Conservation (phyloP, 2,113 vertebrate genomes). For the Cromileptes altivelis region DNA sequence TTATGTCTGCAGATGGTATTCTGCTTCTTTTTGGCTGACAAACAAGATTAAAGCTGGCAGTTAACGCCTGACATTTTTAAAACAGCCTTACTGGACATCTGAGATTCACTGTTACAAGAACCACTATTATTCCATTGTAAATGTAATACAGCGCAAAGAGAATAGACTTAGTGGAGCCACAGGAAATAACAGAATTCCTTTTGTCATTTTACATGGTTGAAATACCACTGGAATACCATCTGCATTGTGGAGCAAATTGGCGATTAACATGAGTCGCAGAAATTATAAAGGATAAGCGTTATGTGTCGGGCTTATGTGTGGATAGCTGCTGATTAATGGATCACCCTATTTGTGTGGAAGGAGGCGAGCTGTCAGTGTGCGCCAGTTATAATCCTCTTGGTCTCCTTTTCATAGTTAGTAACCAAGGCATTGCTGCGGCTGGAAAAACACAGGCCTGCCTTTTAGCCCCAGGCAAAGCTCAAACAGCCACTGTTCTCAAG, state of each 20-base stretch:
- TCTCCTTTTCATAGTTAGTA: constrained; percentile 59
- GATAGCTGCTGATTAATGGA: constrained; percentile 52
- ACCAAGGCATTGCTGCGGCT: constrained; percentile 38
- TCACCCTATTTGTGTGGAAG: constrained; percentile 46
- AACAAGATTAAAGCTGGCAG: not conserved
- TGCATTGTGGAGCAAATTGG: constrained; percentile 52
- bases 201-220: constrained; percentile 60
- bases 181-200: constrained; percentile 79
- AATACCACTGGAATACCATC: constrained; percentile 72
- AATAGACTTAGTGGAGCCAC: constrained; percentile 28
- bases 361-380: constrained; percentile 40
- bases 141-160: constrained; percentile 21
- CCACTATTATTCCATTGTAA: constrained; percentile 5
- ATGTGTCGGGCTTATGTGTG: constrained; percentile 39
- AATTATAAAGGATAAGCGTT: constrained; percentile 52
- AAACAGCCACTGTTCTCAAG: constrained; percentile 53
- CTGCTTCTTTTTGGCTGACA: not conserved
- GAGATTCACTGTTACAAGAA: not conserved
- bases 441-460: constrained; percentile 65
- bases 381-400: constrained; percentile 62
- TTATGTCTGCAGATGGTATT: not conserved
- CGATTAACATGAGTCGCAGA: constrained; percentile 48
- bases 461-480: constrained; percentile 65
- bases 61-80: not conserved
- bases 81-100: not conserved